Evolutionary conservation across 2,888 invertebrate species (phyloP), one percentile per base, ranked within the genome.

Genomic region (Ectemnius cavifrons): DNA sequence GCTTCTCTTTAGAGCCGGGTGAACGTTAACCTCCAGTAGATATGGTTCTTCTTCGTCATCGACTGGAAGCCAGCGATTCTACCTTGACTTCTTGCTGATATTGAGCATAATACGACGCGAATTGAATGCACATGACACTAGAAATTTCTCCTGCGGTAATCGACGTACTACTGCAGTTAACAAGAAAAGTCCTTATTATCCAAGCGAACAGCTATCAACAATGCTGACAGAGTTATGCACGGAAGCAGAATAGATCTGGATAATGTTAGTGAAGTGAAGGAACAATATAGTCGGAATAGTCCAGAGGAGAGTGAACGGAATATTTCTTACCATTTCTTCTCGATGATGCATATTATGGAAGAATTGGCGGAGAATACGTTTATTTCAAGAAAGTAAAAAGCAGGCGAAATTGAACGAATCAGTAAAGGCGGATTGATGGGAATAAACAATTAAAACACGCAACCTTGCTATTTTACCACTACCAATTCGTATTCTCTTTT

Each of bases 21-120:
- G 83, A 80, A 82, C 81, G 80, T 82, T 83, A 78, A 80, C 78
- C 76, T 78, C 72, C 56, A 47, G 52, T 69, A 73, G 80, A 75
- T 70, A 75, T 59, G 47, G 63, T 61, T 20, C 71, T 73, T 73
- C 75, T 71, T 74, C 75, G 59, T 71, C 47, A 67, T 73, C 73
- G 67, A 65, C 68, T 72, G 67, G 47, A 57, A 4, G 56, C 20
- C 47, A 60, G 37, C 37, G 37, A 63, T 27, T 11, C 73, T 59
- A 18, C 72, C 64, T 71, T 73, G 16, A 73, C 61, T 67, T 73
- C 75, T 81, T 78, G 78, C 78, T 13, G 27, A 52, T 59, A 69
- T 72, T 75, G 63, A 80, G 56, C 67, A 66, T 61, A 63, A 69
- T 49, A 58, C 11, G 16, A 70, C 46, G 61, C n/a, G 2, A 16